These are phyloP conservation scores for Alauda arvensis DNA, from an alignment of 2,797 vertebrate species.

Conservation along the genomic window DNA sequence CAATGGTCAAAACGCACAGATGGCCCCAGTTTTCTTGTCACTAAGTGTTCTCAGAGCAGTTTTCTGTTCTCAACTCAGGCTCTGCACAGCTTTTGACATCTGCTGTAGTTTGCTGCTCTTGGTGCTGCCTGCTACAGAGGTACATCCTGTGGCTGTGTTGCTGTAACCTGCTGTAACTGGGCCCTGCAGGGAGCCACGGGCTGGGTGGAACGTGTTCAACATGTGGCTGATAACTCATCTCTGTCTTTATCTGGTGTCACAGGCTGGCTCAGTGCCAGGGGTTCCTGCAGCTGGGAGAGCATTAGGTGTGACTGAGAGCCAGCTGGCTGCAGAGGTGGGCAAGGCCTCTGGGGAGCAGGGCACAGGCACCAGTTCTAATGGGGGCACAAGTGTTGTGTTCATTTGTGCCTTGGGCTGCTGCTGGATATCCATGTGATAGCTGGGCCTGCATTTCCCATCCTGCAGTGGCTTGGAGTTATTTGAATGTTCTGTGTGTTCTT, in stretches of 20 bases:
- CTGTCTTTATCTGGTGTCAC: background rate
- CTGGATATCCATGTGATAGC: background rate
- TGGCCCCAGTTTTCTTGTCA: background rate
- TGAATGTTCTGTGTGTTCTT: background rate
- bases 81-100: background rate
- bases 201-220: rapidly evolving
- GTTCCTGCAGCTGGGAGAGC: background rate
- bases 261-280: background rate
- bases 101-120: background rate
- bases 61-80: background rate
- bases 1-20: background rate
- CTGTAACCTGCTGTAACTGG: background rate
- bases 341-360: background rate
- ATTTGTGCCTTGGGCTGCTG: background rate
- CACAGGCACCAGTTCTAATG: background rate
- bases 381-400: rapidly evolving
- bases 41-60: too few species aligned
- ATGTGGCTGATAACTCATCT: rapidly evolving
- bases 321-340: background rate
- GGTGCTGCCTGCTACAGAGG: background rate
- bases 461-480: background rate
- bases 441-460: rapidly evolving
- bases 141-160: background rate
- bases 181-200: rapidly evolving
- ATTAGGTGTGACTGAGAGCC: background rate